A percentile compares a stretch with the other conserved stretches of the same genome.
Evolutionary conservation across 2,113 vertebrate species (phyloP).

Genomic region (Eublepharis macularius): DNA sequence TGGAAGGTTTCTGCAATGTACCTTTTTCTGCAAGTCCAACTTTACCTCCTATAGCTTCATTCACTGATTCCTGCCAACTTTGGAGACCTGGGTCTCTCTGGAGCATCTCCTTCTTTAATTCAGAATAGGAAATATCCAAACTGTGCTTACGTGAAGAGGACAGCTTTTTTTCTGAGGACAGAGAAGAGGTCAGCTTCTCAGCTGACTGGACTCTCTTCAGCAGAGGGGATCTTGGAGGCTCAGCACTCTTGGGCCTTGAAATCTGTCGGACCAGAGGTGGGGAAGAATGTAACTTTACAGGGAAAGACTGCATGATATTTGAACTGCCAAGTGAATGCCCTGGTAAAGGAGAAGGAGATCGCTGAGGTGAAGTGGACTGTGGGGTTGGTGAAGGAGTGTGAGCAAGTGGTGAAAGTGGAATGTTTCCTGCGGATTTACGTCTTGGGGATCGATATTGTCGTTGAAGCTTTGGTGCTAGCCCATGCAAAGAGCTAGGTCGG

Average conservation of each 20-base stretch:
- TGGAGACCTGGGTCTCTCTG: conserved; percentile 86
- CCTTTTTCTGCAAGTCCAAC: conserved; percentile 82
- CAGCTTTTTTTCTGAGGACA: conserved; percentile 84
- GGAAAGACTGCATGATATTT: conserved; percentile 80
- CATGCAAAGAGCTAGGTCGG: conserved; percentile 94
- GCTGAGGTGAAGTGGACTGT: conserved; percentile 90
- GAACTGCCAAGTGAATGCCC: conserved; percentile 79
- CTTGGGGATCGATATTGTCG: conserved; percentile 94
- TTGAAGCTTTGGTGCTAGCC: conserved; percentile 95
- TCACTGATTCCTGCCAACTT: conserved; percentile 83
- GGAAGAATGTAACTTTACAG: conserved; percentile 91
- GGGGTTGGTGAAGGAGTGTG: conserved; percentile 94
- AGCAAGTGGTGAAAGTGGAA: conserved; percentile 93
- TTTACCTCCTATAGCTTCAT: conserved; percentile 76
- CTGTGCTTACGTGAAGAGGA: conserved; percentile 85
- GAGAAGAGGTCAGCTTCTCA: conserved; percentile 86
- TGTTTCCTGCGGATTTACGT: conserved; percentile 95
- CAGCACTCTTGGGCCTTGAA: conserved; percentile 91
- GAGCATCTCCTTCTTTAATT: conserved; percentile 94
- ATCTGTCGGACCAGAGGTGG: conserved; percentile 90
- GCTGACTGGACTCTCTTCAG: conserved; percentile 96
- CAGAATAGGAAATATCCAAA: conserved; percentile 88
- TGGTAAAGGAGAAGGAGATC: conserved; percentile 90
- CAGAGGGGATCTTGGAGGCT: conserved; percentile 91
- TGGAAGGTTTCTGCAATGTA: conserved; percentile 83